Percentiles rank a stretch among this genome's conserved stretches.
Conservation (phyloP, 2,888 invertebrate species). For the Anaspis maculata region DNA sequence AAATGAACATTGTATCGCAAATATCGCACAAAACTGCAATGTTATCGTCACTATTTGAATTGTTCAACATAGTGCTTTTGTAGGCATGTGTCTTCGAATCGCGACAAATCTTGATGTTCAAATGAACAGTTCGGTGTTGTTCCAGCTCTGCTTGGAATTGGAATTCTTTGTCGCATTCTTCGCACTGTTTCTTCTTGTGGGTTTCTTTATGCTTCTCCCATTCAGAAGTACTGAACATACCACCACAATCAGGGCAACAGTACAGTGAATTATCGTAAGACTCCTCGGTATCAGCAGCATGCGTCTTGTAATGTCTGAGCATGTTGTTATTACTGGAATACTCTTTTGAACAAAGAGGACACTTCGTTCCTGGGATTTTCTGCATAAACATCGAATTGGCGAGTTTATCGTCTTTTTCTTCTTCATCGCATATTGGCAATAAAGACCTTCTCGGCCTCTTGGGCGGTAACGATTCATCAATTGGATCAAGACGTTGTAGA, state of each 20-base stretch:
- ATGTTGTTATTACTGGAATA: slow-evolving; percentile 50
- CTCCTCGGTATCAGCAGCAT: slow-evolving; percentile 28
- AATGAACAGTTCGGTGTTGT: slow-evolving; percentile 58
- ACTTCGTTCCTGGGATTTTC: slow-evolving; percentile 22
- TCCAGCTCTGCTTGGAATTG: slow-evolving; percentile 51
- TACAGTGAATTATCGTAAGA: slow-evolving; percentile 49
- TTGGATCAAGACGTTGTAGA: too few species aligned
- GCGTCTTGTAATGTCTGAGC: slow-evolving; percentile 49
- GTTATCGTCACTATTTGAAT: slow-evolving; percentile 34
- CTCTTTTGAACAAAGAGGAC: slow-evolving; percentile 49
- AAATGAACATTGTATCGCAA: slow-evolving; percentile 53
- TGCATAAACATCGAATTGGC: slow-evolving; percentile 10
- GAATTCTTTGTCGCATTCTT: slow-evolving; percentile 56
- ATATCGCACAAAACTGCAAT: slow-evolving; percentile 48
- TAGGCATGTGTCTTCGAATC: slow-evolving; percentile 54
- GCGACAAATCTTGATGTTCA: slow-evolving; percentile 58
- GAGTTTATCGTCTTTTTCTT: slow-evolving; percentile 10
- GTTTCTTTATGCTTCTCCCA: slow-evolving; percentile 52
- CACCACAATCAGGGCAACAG: slow-evolving; percentile 54
- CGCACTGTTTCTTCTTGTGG: slow-evolving; percentile 51
- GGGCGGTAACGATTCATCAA: too few species aligned
- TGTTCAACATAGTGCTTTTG: slow-evolving; percentile 47
- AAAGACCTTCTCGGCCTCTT: slow-evolving; percentile 19
- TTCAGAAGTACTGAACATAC: slow-evolving; percentile 49
- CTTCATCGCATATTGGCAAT: slow-evolving; percentile 13